Percentiles rank a stretch among this genome's conserved stretches.
Evolutionary conservation across 2,888 invertebrate genomes (phyloP).

Genomic region (Caenorhabditis sp.): DNA sequence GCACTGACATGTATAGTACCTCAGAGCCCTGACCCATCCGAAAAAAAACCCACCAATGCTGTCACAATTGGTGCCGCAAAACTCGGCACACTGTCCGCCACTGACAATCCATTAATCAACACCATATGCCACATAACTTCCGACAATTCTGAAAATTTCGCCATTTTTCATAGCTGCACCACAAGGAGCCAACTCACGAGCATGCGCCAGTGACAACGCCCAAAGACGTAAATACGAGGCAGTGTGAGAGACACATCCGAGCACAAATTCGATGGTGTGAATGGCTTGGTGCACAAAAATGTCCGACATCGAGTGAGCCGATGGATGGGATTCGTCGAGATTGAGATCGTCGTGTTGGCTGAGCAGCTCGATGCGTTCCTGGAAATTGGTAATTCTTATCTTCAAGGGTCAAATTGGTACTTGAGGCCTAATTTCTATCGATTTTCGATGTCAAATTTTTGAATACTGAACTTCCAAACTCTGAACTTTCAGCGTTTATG

Average conservation of each 20-base stretch:
- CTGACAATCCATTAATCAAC: slow-evolving; percentile 43
- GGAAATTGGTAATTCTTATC: slow-evolving; percentile 10
- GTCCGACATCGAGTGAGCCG: slow-evolving; percentile 33
- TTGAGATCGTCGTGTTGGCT: slow-evolving; percentile 18
- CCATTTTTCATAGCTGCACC: neutral
- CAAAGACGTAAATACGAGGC: slow-evolving; percentile 97
- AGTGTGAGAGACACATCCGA: slow-evolving; percentile 96
- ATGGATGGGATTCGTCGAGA: slow-evolving; percentile 5
- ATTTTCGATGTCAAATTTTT: neutral
- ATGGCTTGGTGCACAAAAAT: slow-evolving; percentile 77
- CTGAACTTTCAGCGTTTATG: too few species aligned
- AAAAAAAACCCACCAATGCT: neutral
- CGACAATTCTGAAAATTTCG: slow-evolving; percentile 5
- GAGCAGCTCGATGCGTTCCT: slow-evolving; percentile 20
- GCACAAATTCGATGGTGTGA: slow-evolving; percentile 96
- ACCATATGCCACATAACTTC: slow-evolving; percentile 53
- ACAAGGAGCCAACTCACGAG: slow-evolving; percentile 82
- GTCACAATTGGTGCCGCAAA: slow-evolving; percentile 9
- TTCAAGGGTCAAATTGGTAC: neutral
- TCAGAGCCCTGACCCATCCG: too few species aligned
- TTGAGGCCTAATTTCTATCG: neutral
- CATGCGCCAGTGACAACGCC: slow-evolving; percentile 96
- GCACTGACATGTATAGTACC: too few species aligned
- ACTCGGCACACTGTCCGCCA: slow-evolving; percentile 9
- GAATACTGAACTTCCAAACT: too few species aligned